phyloP scores from a whole-genome alignment of 2,113 vertebrate species.

The Tauraco erythrolophus region DNA sequence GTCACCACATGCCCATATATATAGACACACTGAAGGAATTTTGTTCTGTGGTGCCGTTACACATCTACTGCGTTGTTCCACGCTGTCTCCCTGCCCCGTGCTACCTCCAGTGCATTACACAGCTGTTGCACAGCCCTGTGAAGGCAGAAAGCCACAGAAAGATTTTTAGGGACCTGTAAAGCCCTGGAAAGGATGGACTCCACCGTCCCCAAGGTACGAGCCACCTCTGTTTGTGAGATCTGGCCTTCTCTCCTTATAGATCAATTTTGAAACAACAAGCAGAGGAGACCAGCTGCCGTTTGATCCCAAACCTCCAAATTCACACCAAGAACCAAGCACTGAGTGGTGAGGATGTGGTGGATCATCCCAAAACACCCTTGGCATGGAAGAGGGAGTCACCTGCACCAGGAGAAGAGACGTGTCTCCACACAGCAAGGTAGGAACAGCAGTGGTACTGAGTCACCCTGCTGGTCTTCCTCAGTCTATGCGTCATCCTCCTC shows the following conservation, averaged over 20 bases:
- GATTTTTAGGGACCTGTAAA: not conserved
- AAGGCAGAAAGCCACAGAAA: not conserved
- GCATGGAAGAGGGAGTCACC: accelerated
- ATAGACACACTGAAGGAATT: not conserved
- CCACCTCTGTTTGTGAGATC: not conserved
- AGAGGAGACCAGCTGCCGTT: not conserved
- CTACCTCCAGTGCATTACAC: not conserved
- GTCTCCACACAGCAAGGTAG: accelerated
- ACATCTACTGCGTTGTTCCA: not conserved
- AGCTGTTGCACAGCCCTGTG: not conserved
- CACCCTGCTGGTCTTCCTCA: not conserved
- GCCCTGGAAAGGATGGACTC: not conserved
- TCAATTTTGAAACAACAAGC: not conserved
- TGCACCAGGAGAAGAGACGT: not conserved
- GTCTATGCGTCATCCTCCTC: not conserved
- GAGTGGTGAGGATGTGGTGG: not conserved
- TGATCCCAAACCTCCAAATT: not conserved
- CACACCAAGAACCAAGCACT: not conserved
- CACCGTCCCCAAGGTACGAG: not conserved
- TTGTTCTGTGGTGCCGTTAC: not conserved
- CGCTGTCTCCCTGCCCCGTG: not conserved
- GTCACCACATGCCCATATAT: not conserved
- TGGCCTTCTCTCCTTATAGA: not conserved
- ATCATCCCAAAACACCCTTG: not conserved
- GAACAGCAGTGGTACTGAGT: not conserved